Percentiles rank a stretch among this genome's conserved stretches.
phyloP scores from a whole-genome alignment of 2,888 invertebrate species.

The Zele albiditarsus region DNA sequence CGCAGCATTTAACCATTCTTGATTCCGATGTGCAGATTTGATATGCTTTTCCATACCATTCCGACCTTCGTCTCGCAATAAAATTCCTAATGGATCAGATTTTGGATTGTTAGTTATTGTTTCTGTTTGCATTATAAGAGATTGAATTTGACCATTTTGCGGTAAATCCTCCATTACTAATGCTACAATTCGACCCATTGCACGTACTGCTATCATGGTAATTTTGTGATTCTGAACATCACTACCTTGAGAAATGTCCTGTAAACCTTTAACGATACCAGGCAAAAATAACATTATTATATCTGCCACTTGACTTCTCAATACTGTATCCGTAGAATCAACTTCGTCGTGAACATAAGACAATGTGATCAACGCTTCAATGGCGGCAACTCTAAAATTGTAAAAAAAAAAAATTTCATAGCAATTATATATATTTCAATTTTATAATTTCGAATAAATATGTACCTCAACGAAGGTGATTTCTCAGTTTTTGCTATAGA shows the following conservation, averaged over 20 bases:
- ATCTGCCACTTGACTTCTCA: conserved; percentile 75
- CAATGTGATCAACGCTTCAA: conserved; percentile 79
- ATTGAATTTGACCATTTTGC: conserved; percentile 49
- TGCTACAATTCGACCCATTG: conserved; percentile 72
- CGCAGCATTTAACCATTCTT: conserved; percentile 77
- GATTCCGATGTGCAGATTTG: conserved; percentile 70
- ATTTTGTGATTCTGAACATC: conserved; percentile 79
- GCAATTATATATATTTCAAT: conserved; percentile 5
- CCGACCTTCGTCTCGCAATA: conserved; percentile 58
- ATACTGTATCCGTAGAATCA: conserved; percentile 75
- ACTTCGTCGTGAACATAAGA: conserved; percentile 77
- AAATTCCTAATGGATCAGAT: conserved; percentile 51
- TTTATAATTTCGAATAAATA: not conserved
- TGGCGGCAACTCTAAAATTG: conserved; percentile 72
- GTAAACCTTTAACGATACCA: conserved; percentile 77
- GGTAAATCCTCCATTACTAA: conserved; percentile 72
- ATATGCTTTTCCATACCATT: conserved; percentile 70
- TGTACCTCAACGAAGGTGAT: conserved; percentile 78
- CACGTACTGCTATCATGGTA: conserved; percentile 73
- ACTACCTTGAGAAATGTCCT: conserved; percentile 75
- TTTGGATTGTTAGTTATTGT: conserved; percentile 48
- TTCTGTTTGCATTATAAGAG: conserved; percentile 38
- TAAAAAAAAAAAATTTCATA: not conserved
- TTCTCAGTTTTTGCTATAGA: conserved; percentile 81
- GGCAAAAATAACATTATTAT: conserved; percentile 79